Base-by-base conservation (phyloP, 2,797 vertebrate genomes). In the Schizopygopsis pylzovi region DNA sequence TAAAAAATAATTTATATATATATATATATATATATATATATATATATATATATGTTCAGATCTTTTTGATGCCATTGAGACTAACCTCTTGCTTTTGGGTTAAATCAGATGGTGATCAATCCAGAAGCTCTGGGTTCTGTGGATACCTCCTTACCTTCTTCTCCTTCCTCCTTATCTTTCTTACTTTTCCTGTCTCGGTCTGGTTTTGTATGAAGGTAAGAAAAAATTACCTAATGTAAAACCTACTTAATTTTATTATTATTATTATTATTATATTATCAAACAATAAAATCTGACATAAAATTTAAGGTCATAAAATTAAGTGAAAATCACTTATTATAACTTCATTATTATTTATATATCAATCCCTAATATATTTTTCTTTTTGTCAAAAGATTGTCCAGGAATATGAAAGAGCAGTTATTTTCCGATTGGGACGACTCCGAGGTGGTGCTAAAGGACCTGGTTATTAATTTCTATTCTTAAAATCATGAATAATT, bases 131-230 rank as follows among this genome's bases (percentile, higher is more conserved):
- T 37, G 86, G 87, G 25, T 33, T 89, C 0, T 77, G 90, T n/a
- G 90, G 85, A 81, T 33, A 88, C 45, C 72, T 91, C 73, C 56
- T 93, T 9, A 92, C 87, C 0, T 61, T 90, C 22, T 79, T 93
- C 45, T 93, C 90, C 1, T 71, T 76, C 18, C 11, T 73, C 20
- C 73, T 91, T 73, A 85, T 90, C 75, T 13, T 91, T 63, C 13
- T 83, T 47, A 93, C 90, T 39, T 91, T 93, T 86, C 92, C 92
- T 22, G 0, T 92, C n/a, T 89, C 89, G 0, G 89, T 6, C n/a
- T 93, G 92, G 92, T 85, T 82, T 81, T 94, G 93, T 63, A 88
- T 90, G 0, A 91, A 92, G 92, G 93, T 93, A 79, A 56, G 82
- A 54, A 37, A 61, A 15, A 15, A 20, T 56, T 49, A 83, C 4